Percentiles rank a stretch among this genome's conserved stretches.
These are phyloP conservation scores for Nasonovia ribisnigri DNA, from an alignment of 2,888 invertebrate species.

Conservation along the genomic window DNA sequence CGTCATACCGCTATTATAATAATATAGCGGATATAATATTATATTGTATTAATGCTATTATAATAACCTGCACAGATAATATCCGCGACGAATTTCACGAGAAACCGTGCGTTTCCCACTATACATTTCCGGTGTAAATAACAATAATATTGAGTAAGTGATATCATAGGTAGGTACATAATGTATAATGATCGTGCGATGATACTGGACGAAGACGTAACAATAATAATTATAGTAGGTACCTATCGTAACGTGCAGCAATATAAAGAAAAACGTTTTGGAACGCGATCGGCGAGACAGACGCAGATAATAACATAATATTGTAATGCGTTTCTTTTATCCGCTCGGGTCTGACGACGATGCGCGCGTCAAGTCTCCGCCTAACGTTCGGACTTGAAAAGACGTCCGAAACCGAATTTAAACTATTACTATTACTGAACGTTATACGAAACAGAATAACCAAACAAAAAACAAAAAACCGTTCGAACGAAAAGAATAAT, in stretches of 20 bases:
- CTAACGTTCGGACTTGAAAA: background rate
- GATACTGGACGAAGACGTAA: background rate
- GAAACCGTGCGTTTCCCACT: background rate
- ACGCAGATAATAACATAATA: background rate
- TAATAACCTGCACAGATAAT: background rate
- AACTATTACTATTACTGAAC: background rate
- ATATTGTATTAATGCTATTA: background rate
- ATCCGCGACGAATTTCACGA: background rate
- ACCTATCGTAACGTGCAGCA: background rate
- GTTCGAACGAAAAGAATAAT: background rate
- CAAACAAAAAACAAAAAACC: background rate
- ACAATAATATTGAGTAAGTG: background rate
- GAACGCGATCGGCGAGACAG: background rate
- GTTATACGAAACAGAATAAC: background rate
- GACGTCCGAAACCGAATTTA: conserved; percentile 3
- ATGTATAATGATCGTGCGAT: background rate
- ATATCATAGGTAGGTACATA: background rate
- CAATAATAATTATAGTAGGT: background rate
- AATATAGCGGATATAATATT: background rate
- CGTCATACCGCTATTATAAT: background rate
- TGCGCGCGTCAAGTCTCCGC: conserved; percentile 2
- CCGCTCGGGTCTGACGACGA: background rate
- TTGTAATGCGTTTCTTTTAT: background rate
- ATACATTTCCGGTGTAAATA: background rate
- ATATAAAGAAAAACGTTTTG: background rate